These are phyloP conservation scores for Silurus asotus DNA, from an alignment of 2,113 vertebrate species.

Conservation along the genomic window DNA sequence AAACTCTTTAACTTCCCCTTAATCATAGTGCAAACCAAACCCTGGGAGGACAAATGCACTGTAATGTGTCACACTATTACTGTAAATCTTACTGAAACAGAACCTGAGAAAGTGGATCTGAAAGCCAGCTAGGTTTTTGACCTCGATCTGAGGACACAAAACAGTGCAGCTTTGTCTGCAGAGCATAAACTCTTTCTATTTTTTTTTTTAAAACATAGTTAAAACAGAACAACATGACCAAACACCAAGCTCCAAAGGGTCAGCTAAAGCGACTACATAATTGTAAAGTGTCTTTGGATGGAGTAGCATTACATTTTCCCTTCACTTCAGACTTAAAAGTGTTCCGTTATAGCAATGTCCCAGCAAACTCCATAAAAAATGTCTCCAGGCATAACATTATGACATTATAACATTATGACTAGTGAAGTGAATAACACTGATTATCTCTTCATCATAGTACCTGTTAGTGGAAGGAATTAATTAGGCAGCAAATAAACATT, in stretches of 20 bases:
- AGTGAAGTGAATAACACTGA: no score
- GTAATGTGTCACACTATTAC: not conserved
- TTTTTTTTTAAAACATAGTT: not conserved
- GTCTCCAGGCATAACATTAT: no score
- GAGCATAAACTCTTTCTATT: not conserved
- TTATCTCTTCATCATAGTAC: no score
- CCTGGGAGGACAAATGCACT: not conserved
- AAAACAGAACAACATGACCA: not conserved
- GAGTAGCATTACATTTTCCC: no score
- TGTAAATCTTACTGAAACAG: not conserved
- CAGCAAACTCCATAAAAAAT: no score
- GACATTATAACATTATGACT: no score
- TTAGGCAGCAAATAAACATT: no score
- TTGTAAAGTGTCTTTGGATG: no score
- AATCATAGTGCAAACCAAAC: not conserved
- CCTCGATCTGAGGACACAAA: not conserved
- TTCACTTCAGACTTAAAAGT: no score
- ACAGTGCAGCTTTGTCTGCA: constrained; percentile 1
- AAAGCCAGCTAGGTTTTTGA: not conserved
- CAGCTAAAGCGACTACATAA: not conserved
- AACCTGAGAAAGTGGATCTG: not conserved
- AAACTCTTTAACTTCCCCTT: not conserved
- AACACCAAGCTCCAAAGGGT: not conserved
- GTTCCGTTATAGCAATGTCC: no score
- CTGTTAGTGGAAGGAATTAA: no score